Evolutionary conservation across 1,140 invertebrate genomes (phyloP).

Genomic region (Leptinotarsa defecta): DNA sequence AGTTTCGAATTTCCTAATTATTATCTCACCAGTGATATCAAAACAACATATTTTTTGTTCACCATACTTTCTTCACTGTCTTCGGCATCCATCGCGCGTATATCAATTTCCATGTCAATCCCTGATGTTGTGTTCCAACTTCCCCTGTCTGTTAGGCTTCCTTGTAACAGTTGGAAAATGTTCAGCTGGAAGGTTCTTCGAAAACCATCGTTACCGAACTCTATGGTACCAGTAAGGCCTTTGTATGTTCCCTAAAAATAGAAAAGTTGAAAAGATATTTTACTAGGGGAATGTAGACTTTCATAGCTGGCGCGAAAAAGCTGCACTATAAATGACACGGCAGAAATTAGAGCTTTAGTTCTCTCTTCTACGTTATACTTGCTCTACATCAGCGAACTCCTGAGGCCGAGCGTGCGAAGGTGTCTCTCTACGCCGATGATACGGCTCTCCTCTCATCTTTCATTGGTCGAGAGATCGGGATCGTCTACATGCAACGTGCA

Average conservation of each 20-base stretch:
- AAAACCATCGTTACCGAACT: constrained; percentile 83
- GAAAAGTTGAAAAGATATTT: background rate
- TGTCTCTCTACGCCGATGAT: too few species aligned
- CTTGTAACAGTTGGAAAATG: constrained; percentile 71
- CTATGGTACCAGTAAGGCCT: constrained; percentile 82
- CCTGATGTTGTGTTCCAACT: constrained; percentile 70
- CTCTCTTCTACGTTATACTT: too few species aligned
- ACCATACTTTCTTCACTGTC: constrained; percentile 57
- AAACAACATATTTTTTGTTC: constrained; percentile 83
- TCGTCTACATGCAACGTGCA: background rate
- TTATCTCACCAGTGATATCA: constrained; percentile 78
- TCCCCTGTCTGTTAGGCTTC: constrained; percentile 72
- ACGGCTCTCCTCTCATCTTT: too few species aligned
- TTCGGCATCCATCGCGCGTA: background rate
- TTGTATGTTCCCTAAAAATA: constrained; percentile 37
- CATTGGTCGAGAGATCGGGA: too few species aligned
- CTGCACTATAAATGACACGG: too few species aligned
- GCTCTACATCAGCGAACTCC: too few species aligned
- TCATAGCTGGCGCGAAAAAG: too few species aligned
- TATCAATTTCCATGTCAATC: background rate
- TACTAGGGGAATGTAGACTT: background rate
- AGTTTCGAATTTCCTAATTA: background rate
- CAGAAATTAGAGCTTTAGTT: too few species aligned
- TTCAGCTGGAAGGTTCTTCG: constrained; percentile 80
- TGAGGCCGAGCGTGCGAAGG: too few species aligned